Base-by-base conservation (phyloP, 2,113 vertebrate genomes). In the Ammodytes marinus region DNA sequence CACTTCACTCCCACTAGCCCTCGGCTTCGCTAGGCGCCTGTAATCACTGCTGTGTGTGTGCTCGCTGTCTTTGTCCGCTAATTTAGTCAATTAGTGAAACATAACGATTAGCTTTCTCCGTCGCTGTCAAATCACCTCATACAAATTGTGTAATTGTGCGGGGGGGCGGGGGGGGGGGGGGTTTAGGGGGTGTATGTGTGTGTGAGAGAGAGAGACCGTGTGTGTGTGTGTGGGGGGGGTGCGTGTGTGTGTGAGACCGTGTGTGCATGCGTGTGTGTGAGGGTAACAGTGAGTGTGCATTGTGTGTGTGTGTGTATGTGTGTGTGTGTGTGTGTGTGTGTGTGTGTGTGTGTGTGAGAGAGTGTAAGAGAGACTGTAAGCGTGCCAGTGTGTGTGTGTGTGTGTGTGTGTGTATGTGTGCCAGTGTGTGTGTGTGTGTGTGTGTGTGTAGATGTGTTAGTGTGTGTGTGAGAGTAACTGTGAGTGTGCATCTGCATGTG, bases 41-140 rank as follows among this genome's bases (percentile, higher is more conserved):
- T 94, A 88, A 93, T 93, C 89, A 85, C 91, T 77, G 76, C 87
- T 71, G 80, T 87, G 27, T 27, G 79, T 94, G 91, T 94, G 93
- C 89, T 85, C 79, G 72, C 59, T 85, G 65, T 85, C 86, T 91
- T 90, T 92, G 85, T 90, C 76, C 13, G 77, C 81, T 90, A 73
- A 93, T 95, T 94, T 92, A 89, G 89, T 80, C 91, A 93, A 93
- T 95, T 95, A 95, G 88, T 27, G 2, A 84, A 85, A 53, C 57
- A 52, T 91, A 93, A 92, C 91, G 88, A 93, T 94, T 86, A 94
- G 86, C 91, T 91, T 88, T 27, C 27, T 27, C 27, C 27, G 27
- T 27, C 84, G 91, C 85, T 69, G 74, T 84, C 83, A 92, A 93
- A 94, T 94, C 89, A 40, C 69, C 69, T 64, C 71, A 78, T 88